Conservation (phyloP, 2,113 vertebrate species). For the Caloenas nicobarica region DNA sequence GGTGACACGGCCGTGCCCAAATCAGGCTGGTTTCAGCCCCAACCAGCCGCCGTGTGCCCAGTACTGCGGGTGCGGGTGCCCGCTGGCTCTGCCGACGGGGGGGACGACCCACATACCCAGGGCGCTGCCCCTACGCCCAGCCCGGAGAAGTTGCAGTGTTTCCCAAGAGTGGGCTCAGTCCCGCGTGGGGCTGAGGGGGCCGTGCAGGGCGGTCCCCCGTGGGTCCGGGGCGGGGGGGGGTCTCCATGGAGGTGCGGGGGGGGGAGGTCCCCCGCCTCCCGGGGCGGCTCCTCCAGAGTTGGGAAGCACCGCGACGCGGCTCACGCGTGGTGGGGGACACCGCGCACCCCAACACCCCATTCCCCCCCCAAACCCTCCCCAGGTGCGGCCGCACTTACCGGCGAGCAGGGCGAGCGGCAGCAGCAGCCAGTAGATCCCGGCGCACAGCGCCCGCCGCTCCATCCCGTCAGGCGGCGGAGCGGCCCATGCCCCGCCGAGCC, state of each 20-base stretch:
- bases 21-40: rapidly evolving
- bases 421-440: constrained; percentile 21
- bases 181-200: neutral
- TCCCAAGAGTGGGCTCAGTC: neutral
- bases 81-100: no score
- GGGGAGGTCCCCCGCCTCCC: neutral
- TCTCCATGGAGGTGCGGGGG: no score
- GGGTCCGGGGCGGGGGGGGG: neutral
- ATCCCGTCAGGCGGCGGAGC: neutral
- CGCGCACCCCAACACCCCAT: neutral
- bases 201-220: rapidly evolving
- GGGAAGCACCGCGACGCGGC: neutral
- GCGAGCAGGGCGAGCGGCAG: constrained; percentile 42
- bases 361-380: no score
- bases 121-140: neutral
- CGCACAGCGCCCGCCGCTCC: neutral
- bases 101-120: neutral
- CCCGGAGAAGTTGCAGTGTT: neutral
- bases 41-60: no score
- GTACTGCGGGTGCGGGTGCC: neutral
- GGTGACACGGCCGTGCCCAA: neutral
- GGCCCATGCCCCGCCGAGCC: neutral
- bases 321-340: neutral
- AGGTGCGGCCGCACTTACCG: neutral
- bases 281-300: neutral